Evolutionary conservation across 2,113 vertebrate species (phyloP).

Genomic region (Galbula dea): DNA sequence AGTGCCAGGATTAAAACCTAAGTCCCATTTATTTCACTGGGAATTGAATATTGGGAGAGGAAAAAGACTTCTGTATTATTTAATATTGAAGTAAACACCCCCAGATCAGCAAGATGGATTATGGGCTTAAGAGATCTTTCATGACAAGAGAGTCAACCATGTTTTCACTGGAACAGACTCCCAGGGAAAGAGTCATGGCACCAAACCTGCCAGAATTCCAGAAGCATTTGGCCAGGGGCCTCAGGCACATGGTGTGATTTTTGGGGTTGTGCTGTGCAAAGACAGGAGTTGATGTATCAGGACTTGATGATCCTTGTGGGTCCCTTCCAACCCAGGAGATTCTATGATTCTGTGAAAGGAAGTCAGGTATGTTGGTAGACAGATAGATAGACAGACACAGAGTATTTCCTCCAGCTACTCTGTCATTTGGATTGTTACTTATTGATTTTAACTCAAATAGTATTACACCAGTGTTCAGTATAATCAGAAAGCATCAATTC

Average conservation of each 20-base stretch:
- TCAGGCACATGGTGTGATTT: no score
- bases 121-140: background rate
- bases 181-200: no score
- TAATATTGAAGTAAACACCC: background rate
- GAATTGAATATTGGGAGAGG: accelerated
- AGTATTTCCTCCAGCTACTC: background rate
- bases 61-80: background rate
- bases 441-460: background rate
- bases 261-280: no score
- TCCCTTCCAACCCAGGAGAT: no score
- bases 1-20: background rate
- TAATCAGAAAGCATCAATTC: background rate
- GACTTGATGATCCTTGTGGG: no score
- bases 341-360: background rate
- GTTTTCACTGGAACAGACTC: no score
- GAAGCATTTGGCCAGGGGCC: no score
- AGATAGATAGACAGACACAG: background rate
- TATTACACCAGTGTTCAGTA: background rate
- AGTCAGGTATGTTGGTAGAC: background rate
- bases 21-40: background rate
- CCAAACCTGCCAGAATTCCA: no score
- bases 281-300: no score
- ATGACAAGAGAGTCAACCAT: no score
- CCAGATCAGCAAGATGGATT: background rate
- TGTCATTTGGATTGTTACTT: background rate